A percentile compares a stretch with the other conserved stretches of the same genome.
These are phyloP conservation scores for Acipenser transmontanus DNA, from an alignment of 2,797 vertebrate species.

Conservation along the genomic window DNA sequence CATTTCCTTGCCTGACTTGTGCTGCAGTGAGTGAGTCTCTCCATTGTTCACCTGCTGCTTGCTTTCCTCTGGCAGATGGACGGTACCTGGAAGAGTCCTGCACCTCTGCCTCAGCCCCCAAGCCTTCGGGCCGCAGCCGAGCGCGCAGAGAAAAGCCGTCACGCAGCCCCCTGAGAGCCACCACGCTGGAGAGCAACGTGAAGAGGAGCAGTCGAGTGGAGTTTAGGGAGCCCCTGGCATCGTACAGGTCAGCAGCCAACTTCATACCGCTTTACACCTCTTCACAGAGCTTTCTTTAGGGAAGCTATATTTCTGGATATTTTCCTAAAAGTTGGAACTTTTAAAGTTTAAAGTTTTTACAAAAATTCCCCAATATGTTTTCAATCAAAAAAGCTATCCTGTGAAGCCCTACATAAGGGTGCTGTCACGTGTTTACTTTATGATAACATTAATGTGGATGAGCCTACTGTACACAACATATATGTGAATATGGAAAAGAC, in stretches of 20 bases:
- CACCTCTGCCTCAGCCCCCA: slow-evolving; percentile 48
- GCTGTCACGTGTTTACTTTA: too few species aligned
- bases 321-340: too few species aligned
- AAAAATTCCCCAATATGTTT: too few species aligned
- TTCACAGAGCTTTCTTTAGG: too few species aligned
- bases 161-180: slow-evolving; percentile 80
- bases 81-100: slow-evolving; percentile 44
- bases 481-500: too few species aligned
- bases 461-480: too few species aligned
- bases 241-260: slow-evolving; percentile 65
- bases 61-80: slow-evolving; percentile 44
- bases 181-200: slow-evolving; percentile 84
- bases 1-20: not conserved
- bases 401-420: too few species aligned
- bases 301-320: too few species aligned
- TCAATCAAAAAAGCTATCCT: too few species aligned
- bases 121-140: slow-evolving; percentile 54
- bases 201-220: slow-evolving; percentile 69
- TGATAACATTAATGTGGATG: too few species aligned
- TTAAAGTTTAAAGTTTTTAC: too few species aligned
- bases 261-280: too few species aligned
- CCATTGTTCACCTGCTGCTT: not conserved
- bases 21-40: not conserved
- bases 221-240: slow-evolving; percentile 74
- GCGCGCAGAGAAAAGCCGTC: slow-evolving; percentile 76